These are phyloP conservation scores for Lutjanus campechanus DNA, from an alignment of 2,797 vertebrate species.

Conservation along the genomic window DNA sequence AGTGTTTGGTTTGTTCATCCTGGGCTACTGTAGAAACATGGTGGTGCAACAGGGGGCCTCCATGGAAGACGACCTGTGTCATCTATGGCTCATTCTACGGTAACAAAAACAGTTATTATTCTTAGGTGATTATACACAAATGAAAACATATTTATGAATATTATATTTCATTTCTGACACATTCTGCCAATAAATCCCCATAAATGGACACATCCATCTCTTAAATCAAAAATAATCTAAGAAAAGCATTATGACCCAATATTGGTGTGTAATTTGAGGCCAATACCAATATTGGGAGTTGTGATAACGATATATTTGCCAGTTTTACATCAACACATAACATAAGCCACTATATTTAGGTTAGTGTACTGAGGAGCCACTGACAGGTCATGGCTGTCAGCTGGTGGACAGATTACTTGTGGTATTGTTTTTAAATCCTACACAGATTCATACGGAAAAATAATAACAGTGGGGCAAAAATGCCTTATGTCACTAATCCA, in stretches of 20 bases:
- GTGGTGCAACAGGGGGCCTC: too few species aligned
- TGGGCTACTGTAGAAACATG: too few species aligned
- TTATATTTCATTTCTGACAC: too few species aligned
- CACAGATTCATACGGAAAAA: slow-evolving; percentile 72
- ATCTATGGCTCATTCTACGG: too few species aligned
- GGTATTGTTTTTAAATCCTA: slow-evolving; percentile 75
- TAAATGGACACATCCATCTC: too few species aligned
- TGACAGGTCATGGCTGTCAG: slow-evolving; percentile 62
- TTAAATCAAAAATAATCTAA: too few species aligned
- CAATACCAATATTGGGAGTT: background rate
- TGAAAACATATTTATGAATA: too few species aligned
- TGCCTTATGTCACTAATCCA: slow-evolving; percentile 79
- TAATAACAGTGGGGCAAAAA: slow-evolving; percentile 67
- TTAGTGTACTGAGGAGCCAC: slow-evolving; percentile 39
- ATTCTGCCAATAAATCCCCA: too few species aligned
- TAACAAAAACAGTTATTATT: too few species aligned
- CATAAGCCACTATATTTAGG: slow-evolving; percentile 16
- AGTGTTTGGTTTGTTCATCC: too few species aligned
- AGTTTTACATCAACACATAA: background rate
- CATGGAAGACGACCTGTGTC: too few species aligned
- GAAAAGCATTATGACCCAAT: background rate
- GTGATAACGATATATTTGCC: background rate
- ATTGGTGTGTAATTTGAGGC: background rate
- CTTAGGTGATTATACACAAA: too few species aligned
- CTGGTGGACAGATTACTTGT: slow-evolving; percentile 75